Evolutionary conservation across 1,140 invertebrate genomes (phyloP), one percentile per base, ranked within the genome.

Genomic region (Habropoda laboriosa): DNA sequence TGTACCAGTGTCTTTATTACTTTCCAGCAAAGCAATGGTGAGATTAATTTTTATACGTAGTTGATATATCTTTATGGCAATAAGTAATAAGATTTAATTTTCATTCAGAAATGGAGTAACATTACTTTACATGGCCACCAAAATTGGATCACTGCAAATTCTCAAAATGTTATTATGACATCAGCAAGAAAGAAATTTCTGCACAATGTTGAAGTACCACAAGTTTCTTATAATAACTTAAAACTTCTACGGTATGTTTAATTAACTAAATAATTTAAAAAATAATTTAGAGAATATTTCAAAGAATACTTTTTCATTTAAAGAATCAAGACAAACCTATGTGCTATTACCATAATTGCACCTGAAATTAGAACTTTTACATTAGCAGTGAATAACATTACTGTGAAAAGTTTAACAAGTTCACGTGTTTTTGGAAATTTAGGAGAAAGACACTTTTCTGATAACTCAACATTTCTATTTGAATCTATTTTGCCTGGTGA

Each of bases 101-200:
- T 38, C 2, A 63, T 73, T 35, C 51, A 90, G 89, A 21, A 80
- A 55, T 91, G 86, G 88, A 86, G 2, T 2, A 89, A 91, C n/a
- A 51, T 89, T 18, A 88, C 74, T 16, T 21, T 89, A 7, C 40
- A 55, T 42, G 68, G 79, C 21, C 77, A 66, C 6, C 32, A 74
- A 21, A 85, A 82, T 35, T 91, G 83, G 83, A n/a, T 90, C 47
- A 86, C 83, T 5, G 82, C 57, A 24, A 84, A 78, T 74, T 74
- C 74, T 40, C 12, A 58, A 13, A 47, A 81, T 6, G 63, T 57
- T 27, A 24, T 81, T 13, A 45, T 74, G 47, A 84, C 91, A 51
- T 88, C 85, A 24, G 90, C 89, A 45, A 79, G 24, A 13, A 91
- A 91, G 81, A 73, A 58, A 27, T 60, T 79, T 32, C 60, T 18